These are phyloP conservation scores for Metopia argyrocephala DNA, from an alignment of 2,888 invertebrate genomes.

Conservation along the genomic window DNA sequence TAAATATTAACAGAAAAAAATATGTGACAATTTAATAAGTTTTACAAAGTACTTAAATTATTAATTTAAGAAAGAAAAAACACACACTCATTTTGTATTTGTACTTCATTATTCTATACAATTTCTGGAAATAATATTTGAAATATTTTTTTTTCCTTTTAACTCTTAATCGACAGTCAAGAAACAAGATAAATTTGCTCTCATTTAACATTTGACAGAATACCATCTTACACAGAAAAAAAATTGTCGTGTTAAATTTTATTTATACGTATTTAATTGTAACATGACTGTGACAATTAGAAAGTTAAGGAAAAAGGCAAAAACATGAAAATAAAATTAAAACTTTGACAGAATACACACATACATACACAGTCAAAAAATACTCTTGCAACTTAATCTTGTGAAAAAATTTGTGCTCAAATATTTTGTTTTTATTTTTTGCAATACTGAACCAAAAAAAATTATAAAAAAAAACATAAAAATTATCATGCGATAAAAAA, in stretches of 20 bases:
- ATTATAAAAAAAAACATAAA: not conserved
- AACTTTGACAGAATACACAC: not conserved
- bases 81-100: no score
- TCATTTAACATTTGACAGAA: slow-evolving; percentile 55
- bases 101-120: not conserved
- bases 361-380: not conserved
- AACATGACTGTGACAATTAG: slow-evolving; percentile 35
- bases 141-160: not conserved
- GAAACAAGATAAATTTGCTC: slow-evolving; percentile 43
- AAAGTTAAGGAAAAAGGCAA: slow-evolving; percentile 13
- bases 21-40: no score
- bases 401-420: not conserved
- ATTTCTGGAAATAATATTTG: not conserved
- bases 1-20: no score
- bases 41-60: no score
- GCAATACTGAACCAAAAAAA: slow-evolving; percentile 7
- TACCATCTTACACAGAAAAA: slow-evolving; percentile 34
- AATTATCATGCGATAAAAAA: not conserved
- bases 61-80: no score
- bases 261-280: slow-evolving; percentile 25
- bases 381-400: no score
- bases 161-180: slow-evolving; percentile 38
- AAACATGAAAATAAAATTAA: not conserved
- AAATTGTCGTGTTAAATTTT: slow-evolving; percentile 50
- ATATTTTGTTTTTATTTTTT: no score